Percentiles rank a stretch among this genome's conserved stretches.
These are phyloP conservation scores for Steatocranus sp. DNA, from an alignment of 2,797 vertebrate species.

Conservation along the genomic window DNA sequence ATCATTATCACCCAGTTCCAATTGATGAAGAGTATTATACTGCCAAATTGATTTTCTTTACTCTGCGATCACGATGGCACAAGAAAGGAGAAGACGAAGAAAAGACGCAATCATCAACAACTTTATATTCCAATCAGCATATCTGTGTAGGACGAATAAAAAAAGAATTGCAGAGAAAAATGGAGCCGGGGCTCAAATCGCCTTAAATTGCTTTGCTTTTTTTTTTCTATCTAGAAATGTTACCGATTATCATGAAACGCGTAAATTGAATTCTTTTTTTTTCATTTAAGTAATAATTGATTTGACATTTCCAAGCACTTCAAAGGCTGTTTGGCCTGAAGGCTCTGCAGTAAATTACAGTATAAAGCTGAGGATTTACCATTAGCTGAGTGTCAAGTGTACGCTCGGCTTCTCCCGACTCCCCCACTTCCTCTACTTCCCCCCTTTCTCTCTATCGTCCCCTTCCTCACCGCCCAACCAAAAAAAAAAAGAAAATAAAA, in stretches of 20 bases:
- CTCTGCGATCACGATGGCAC: constrained; percentile 40
- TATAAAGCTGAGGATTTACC: constrained; percentile 71
- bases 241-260: constrained; percentile 70
- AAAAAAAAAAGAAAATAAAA: not conserved
- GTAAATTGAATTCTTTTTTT: constrained; percentile 71
- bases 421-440: not conserved
- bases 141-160: constrained; percentile 55
- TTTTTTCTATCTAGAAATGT: constrained; percentile 59
- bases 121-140: constrained; percentile 68
- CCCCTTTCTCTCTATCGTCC: not conserved
- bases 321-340: constrained; percentile 72
- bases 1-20: constrained; percentile 62
- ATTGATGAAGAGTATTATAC: constrained; percentile 71
- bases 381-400: constrained; percentile 72
- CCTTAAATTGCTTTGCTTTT: constrained; percentile 60
- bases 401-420: not conserved
- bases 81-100: constrained; percentile 47
- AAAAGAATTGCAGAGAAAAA: constrained; percentile 24
- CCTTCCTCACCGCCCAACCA: not conserved
- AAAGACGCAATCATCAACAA: constrained; percentile 69
- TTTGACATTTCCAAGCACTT: constrained; percentile 77
- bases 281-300: constrained; percentile 77
- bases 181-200: constrained; percentile 50
- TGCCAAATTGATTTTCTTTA: constrained; percentile 66
- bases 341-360: constrained; percentile 74